Percentiles rank a stretch among this genome's conserved stretches.
Evolutionary conservation across 2,113 vertebrate genomes (phyloP).

Genomic region (Poecilia latipinna): DNA sequence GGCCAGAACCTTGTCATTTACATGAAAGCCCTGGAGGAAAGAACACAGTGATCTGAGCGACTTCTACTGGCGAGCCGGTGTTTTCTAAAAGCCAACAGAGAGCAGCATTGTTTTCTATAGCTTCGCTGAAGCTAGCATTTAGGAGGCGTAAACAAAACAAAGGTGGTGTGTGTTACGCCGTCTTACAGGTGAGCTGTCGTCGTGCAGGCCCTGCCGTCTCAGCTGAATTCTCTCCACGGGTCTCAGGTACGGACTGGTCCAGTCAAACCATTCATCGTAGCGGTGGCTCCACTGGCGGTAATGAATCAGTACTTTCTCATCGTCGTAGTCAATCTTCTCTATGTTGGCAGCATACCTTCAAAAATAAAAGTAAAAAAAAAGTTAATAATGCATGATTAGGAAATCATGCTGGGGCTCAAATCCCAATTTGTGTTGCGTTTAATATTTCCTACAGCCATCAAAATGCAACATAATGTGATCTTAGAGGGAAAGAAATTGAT

Average conservation of each 20-base stretch:
- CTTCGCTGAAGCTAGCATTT: neutral
- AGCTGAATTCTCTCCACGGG: constrained; percentile 95
- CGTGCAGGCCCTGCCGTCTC: constrained; percentile 89
- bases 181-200: constrained; percentile 87
- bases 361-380: neutral
- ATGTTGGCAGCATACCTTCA: constrained; percentile 93
- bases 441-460: neutral
- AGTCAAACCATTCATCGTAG: constrained; percentile 99
- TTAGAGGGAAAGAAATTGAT: neutral
- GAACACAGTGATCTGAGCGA: neutral
- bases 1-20: constrained; percentile 94
- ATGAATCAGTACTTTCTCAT: constrained; percentile 96
- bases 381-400: neutral
- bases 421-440: neutral
- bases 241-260: constrained; percentile 95
- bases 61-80: neutral
- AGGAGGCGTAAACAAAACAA: neutral
- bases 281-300: constrained; percentile 99
- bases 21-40: constrained; percentile 87
- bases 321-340: constrained; percentile 94
- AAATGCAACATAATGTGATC: neutral
- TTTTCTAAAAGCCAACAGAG: neutral
- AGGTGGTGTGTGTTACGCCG: neutral
- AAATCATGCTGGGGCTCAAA: neutral
- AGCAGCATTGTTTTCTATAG: neutral